Evolutionary conservation across 2,797 vertebrate genomes (phyloP).

Genomic region (Sarcophilus harrisii): DNA sequence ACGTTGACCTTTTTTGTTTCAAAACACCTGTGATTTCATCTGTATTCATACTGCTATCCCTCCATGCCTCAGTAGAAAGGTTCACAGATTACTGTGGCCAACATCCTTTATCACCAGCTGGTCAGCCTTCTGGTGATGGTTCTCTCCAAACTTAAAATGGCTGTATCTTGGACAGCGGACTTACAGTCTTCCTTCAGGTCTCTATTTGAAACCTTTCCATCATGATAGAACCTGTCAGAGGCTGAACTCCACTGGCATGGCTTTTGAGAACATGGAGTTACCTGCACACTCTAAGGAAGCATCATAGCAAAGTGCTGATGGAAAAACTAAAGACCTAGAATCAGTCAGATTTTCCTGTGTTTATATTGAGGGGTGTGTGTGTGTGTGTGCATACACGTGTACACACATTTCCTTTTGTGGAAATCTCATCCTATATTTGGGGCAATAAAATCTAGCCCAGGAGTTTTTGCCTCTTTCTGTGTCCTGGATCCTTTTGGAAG

Average conservation of each 20-base stretch:
- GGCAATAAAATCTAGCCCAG: neutral
- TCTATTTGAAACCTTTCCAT: neutral
- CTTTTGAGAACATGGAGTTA: neutral
- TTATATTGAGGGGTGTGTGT: neutral
- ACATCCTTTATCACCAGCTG: neutral
- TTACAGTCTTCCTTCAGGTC: neutral
- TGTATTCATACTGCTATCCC: neutral
- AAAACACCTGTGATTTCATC: neutral
- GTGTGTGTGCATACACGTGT: neutral
- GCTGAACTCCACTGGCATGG: neutral
- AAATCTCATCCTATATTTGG: neutral
- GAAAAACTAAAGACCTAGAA: neutral
- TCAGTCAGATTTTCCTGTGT: neutral
- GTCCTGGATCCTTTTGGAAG: neutral
- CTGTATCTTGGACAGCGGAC: neutral
- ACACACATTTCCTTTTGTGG: neutral
- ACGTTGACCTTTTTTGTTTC: neutral
- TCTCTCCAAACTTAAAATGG: neutral
- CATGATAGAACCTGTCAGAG: neutral
- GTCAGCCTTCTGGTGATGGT: neutral
- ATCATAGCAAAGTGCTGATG: neutral
- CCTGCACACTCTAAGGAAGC: neutral
- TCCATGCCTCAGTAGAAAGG: neutral
- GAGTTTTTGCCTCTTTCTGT: neutral
- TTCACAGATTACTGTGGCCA: neutral